Conservation (phyloP, 2,888 invertebrate species). For the Glyphotaelius pellucidus region DNA sequence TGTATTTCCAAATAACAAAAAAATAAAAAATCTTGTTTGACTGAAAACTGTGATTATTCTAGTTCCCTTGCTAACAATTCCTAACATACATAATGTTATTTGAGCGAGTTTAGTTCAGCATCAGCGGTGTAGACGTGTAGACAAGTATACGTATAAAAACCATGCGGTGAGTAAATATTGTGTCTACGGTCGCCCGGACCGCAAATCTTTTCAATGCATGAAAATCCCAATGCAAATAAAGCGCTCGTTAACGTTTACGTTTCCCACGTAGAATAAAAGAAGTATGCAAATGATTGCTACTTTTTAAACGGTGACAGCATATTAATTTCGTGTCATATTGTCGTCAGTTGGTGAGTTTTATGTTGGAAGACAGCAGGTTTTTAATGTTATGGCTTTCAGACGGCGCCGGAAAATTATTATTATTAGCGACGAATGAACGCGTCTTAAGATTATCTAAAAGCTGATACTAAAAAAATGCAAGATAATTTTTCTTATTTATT, state of each 20-base stretch:
- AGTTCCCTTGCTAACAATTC: neutral
- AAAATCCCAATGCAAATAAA: conserved; percentile 29
- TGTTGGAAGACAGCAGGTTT: neutral
- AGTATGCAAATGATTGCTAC: neutral
- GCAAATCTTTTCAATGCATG: conserved; percentile 10
- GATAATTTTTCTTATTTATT: too few species aligned
- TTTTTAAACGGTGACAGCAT: neutral
- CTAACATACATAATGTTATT: neutral
- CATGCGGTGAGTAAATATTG: neutral
- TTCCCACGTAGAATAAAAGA: conserved; percentile 35
- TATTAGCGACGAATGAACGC: neutral
- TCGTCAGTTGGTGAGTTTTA: neutral
- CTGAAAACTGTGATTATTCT: neutral
- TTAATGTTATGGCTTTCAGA: neutral
- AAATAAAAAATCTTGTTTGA: neutral
- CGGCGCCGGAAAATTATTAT: neutral
- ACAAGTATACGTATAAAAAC: neutral
- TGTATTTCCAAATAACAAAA: neutral
- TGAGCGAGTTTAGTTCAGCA: neutral
- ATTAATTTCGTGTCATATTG: neutral
- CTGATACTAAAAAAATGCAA: neutral
- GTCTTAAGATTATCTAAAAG: neutral
- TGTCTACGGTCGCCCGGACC: neutral
- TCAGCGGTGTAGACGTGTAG: neutral
- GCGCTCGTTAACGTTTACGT: conserved; percentile 18